Base-by-base conservation (phyloP, 1,140 invertebrate species). In the Choristoneura fumiferana region DNA sequence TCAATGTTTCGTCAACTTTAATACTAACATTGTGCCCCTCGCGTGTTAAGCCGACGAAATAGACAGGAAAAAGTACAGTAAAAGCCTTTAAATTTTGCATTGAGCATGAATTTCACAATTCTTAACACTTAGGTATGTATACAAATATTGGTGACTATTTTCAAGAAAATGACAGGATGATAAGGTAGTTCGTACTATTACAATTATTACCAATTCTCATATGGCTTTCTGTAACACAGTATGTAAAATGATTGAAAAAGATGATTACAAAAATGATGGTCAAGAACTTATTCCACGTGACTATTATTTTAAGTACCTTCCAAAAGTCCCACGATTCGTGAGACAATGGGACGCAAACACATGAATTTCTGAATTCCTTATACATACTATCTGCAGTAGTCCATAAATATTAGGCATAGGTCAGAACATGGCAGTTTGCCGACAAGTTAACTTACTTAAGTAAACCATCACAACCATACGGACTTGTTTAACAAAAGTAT, bases 391-490 rank as follows among this genome's bases (percentile, higher is more conserved):
- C 69, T 78, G 71, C 67, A 67, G 63, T 69, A 49, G 43, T 49
- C 43, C 43, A 29, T 33, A 70, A 68, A 72, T 71, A 58, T 67
- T 74, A 78, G 71, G 68, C 71, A 63, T 73, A 77, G 62, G 69
- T 77, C 62, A 76, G 43, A 72, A 78, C 71, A 83, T 70, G 74
- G 67, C 67, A 71, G 66, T 73, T 83, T 73, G 81, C 73, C 74
- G 77, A 79, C 83, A 73, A 77, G 78, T 85, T 85, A 84, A 85
- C 81, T 88, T 85, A 88, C 82, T 87, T 88, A 88, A 87, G 85
- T 88, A 88, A 87, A 87, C 78, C 85, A 84, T 88, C 85, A 88
- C 85, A 88, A 88, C 83, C 84, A 81, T 86, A 81, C 84, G 82
- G 85, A 87, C 85, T 81, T 78, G 73, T 81, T 83, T 64, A 84